Percentiles rank a stretch among this genome's conserved stretches.
Evolutionary conservation across 2,888 invertebrate species (phyloP).

Genomic region (Thumatha senex): DNA sequence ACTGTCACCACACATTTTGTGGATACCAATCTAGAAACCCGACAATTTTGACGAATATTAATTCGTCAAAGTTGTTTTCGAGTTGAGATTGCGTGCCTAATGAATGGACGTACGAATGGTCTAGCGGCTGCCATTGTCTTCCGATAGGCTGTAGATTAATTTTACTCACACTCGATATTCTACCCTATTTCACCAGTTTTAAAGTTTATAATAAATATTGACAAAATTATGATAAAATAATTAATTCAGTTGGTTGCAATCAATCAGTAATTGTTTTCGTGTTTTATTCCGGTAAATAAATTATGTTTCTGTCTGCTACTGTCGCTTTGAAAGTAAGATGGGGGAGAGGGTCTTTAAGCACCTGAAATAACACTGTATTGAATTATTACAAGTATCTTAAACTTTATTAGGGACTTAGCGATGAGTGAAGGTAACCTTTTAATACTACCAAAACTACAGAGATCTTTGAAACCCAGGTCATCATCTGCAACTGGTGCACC

Average conservation of each 20-base stretch:
- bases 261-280: slow-evolving; percentile 29
- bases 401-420: too few relatives aligned
- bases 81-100: slow-evolving; percentile 74
- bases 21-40: slow-evolving; percentile 65
- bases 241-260: slow-evolving; percentile 36
- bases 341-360: not conserved
- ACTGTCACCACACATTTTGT: slow-evolving; percentile 32
- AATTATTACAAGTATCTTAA: too few relatives aligned
- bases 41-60: slow-evolving; percentile 74
- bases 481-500: too few relatives aligned
- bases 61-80: slow-evolving; percentile 72
- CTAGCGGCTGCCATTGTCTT: slow-evolving; percentile 41
- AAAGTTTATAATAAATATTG: slow-evolving; percentile 5
- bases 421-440: too few relatives aligned
- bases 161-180: slow-evolving; percentile 6
- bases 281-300: slow-evolving; percentile 39
- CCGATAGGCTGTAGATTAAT: slow-evolving; percentile 31
- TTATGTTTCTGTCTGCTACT: slow-evolving; percentile 14
- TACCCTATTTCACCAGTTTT: not conserved
- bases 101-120: slow-evolving; percentile 55
- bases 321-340: not conserved
- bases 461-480: too few relatives aligned
- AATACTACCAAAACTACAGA: too few relatives aligned
- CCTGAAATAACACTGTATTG: not conserved
- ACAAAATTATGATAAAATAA: slow-evolving; percentile 13